These are phyloP conservation scores for Rhopalosiphum padi DNA, from an alignment of 1,140 invertebrate genomes.

Conservation along the genomic window DNA sequence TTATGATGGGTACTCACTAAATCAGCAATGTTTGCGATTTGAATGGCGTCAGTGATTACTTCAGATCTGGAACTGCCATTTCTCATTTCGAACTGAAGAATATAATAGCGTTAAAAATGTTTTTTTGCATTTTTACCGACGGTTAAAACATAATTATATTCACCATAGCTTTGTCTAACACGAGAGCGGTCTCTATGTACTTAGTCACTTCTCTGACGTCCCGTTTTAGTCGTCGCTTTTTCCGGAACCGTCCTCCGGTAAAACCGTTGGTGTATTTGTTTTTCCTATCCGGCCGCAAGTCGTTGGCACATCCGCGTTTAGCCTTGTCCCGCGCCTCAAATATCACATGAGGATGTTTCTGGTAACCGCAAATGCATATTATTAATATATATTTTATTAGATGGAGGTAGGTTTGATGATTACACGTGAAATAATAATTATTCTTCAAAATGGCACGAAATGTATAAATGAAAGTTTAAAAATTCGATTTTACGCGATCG, in stretches of 20 bases:
- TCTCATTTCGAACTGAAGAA: slow-evolving; percentile 80
- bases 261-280: slow-evolving; percentile 65
- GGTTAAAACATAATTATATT: slow-evolving; percentile 60
- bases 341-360: slow-evolving; percentile 95
- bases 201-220: slow-evolving; percentile 86
- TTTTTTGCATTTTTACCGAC: background rate
- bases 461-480: background rate
- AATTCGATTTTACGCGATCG: background rate
- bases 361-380: slow-evolving; percentile 67
- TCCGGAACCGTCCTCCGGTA: slow-evolving; percentile 10
- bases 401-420: too few species aligned
- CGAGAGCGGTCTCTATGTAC: slow-evolving; percentile 90
- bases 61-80: slow-evolving; percentile 88
- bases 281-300: slow-evolving; percentile 77
- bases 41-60: slow-evolving; percentile 92
- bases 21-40: slow-evolving; percentile 96
- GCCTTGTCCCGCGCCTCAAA: slow-evolving; percentile 88
- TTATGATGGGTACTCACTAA: slow-evolving; percentile 74
- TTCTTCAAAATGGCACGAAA: background rate
- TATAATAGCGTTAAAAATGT: background rate
- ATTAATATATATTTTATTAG: background rate
- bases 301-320: slow-evolving; percentile 85
- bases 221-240: slow-evolving; percentile 59
- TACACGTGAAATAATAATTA: background rate
- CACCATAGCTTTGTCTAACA: slow-evolving; percentile 92